Percentiles rank a stretch among this genome's conserved stretches.
phyloP scores from a whole-genome alignment of 2,888 invertebrate genomes.

The Drosophila fulvimacula region DNA sequence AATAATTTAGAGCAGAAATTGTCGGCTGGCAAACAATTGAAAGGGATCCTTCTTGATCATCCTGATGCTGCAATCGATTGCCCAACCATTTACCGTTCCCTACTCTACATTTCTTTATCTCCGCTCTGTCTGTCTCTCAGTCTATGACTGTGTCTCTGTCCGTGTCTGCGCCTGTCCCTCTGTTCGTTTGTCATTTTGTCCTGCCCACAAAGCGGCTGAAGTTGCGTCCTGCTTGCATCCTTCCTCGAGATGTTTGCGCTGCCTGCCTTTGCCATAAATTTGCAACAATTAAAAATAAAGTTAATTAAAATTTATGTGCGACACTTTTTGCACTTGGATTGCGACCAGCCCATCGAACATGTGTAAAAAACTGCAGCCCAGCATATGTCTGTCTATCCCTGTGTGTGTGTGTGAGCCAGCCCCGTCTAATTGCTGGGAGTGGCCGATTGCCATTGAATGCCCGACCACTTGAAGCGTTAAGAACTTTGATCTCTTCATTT shows the following conservation, averaged over 20 bases:
- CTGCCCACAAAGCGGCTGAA: conserved; percentile 58
- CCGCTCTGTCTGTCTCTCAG: conserved; percentile 18
- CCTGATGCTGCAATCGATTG: conserved; percentile 41
- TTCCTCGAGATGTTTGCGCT: conserved; percentile 42
- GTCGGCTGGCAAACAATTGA: conserved; percentile 61
- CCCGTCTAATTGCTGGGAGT: conserved; percentile 76
- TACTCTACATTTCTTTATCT: conserved; percentile 30
- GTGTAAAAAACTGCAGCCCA: conserved; percentile 40
- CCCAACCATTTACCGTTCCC: conserved; percentile 34
- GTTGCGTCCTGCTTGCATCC: conserved; percentile 8
- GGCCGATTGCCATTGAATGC: conserved; percentile 49
- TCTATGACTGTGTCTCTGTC: not conserved
- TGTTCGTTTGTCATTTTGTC: conserved; percentile 73
- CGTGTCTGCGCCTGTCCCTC: conserved; percentile 33
- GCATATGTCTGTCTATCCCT: not conserved
- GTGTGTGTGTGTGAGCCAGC: conserved; percentile 28
- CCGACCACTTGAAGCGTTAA: conserved; percentile 50
- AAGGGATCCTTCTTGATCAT: conserved; percentile 54
- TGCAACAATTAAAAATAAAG: conserved; percentile 80
- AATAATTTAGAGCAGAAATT: conserved; percentile 82
- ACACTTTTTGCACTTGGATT: conserved; percentile 74
- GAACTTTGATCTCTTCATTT: conserved; percentile 59
- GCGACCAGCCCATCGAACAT: conserved; percentile 53
- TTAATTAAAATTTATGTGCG: conserved; percentile 83
- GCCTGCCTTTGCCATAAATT: conserved; percentile 78